Conservation (phyloP, 2,113 vertebrate species). For the Mesitornis unicolor region DNA sequence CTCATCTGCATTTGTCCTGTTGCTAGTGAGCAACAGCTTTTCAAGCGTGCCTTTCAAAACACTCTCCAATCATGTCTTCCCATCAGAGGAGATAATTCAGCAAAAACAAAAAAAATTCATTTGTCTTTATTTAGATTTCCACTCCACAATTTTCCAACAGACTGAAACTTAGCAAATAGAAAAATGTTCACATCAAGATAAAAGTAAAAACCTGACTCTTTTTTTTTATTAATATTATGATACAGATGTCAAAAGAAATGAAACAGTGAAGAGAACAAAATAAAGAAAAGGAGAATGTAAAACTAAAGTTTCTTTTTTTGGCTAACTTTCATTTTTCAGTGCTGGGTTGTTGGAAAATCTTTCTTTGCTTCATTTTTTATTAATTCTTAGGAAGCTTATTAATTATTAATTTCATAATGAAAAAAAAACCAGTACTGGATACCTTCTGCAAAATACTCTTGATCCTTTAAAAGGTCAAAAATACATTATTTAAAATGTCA, state of each 20-base stretch:
- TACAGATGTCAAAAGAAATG: background rate
- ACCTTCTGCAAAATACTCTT: background rate
- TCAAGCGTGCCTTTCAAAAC: background rate
- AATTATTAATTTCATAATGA: too few relatives aligned
- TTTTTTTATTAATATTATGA: background rate
- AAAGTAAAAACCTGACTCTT: background rate
- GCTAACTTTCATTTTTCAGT: background rate
- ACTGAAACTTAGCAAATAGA: background rate
- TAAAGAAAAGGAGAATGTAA: background rate
- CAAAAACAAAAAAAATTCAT: background rate
- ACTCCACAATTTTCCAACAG: background rate
- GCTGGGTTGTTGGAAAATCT: background rate
- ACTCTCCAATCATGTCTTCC: background rate
- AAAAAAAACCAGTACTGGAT: too few relatives aligned
- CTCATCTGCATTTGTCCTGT: background rate
- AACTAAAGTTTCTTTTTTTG: background rate
- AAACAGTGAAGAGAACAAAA: background rate
- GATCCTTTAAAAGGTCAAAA: background rate
- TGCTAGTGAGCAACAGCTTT: background rate
- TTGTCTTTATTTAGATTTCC: background rate
- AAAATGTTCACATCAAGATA: background rate
- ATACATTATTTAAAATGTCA: background rate
- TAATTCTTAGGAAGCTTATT: background rate
- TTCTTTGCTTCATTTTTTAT: background rate
- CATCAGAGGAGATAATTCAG: background rate